Evolutionary conservation across 30 jellyfish, hydroid and myxozoan genomes (phyloP).

Genomic region (Haliclystus octoradiatus): DNA sequence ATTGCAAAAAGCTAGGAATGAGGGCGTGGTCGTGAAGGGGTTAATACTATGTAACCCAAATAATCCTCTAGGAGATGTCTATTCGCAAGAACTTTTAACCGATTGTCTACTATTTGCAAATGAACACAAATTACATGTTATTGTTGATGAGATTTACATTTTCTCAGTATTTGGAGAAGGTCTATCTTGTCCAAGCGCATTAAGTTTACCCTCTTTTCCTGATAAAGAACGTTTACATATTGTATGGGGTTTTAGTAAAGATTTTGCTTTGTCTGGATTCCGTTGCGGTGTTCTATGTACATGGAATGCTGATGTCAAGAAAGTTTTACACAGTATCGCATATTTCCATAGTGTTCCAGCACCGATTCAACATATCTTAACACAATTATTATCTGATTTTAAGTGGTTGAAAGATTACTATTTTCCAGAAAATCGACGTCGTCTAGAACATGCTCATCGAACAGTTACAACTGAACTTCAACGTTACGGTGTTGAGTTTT

Average conservation of each 20-base stretch:
- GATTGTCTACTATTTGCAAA: slow-evolving; percentile 26
- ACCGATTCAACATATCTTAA: slow-evolving; percentile 30
- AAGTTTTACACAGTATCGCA: slow-evolving; percentile 18
- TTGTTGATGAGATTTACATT: slow-evolving; percentile 60
- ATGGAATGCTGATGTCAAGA: slow-evolving; percentile 27
- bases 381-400: slow-evolving; percentile 21
- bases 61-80: slow-evolving; percentile 62
- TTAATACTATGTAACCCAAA: slow-evolving; percentile 48
- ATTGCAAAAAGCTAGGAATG: not conserved
- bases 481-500: slow-evolving; percentile 6
- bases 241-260: slow-evolving; percentile 82
- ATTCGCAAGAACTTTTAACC: slow-evolving; percentile 25
- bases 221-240: slow-evolving; percentile 35
- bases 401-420: slow-evolving; percentile 51
- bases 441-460: slow-evolving; percentile 21
- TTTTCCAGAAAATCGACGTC: slow-evolving; percentile 19
- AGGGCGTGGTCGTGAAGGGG: slow-evolving; percentile 39
- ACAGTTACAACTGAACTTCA: slow-evolving; percentile 19
- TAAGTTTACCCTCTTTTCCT: slow-evolving; percentile 10
- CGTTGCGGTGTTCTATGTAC: slow-evolving; percentile 67
- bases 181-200: slow-evolving; percentile 12
- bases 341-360: slow-evolving; percentile 61
- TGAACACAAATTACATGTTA: slow-evolving; percentile 31
- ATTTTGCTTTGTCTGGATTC: slow-evolving; percentile 62
- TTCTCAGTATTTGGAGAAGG: slow-evolving; percentile 32